Evolutionary conservation across 2,113 vertebrate species (phyloP), one percentile per base, ranked within the genome.

Genomic region (Caranx melampygus): DNA sequence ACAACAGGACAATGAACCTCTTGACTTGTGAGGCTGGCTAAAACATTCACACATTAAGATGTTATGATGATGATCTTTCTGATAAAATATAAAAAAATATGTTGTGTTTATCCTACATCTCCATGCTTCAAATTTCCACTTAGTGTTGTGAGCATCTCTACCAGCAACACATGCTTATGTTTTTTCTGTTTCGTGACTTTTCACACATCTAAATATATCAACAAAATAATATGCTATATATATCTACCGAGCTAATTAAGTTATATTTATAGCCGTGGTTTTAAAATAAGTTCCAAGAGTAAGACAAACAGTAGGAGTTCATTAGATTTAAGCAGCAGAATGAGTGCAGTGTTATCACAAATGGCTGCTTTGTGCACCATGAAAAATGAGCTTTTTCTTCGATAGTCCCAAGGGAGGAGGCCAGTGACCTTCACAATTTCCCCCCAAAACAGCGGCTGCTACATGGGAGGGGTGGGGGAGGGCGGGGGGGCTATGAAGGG

Each of bases 381-480:
- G 88, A 91, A 94, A 95, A 94, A 93, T 79, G 78, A 89, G 83
- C 85, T 89, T 92, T 93, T 94, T 94, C 87, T 95, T 91, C 77
- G 8, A 64, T 26, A 34, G 84, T 76, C 92, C 82, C 87, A 1
- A 21, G 92, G 91, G 92, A 92, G 82, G 84, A 82, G 89, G 82
- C 81, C 81, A 37, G 59, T 87, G 87, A 92, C 92, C 88, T 89
- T 90, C 85, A 73, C 81, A 81, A 81, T 83, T 80, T 75, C 44
- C 58, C 89, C 67, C 82, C 57, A 44, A 82, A 88, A 86, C 72
- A 72, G 73, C 63, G 40, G 71, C 55, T n/a, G 9, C 84, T 72
- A 78, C 83, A 76, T 35, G 78, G 37, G 78, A 72, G 71, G 75
- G 84, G 78, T 71, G 71, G 75, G 84, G 78, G 52, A 71, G 57